A percentile compares a stretch with the other conserved stretches of the same genome.
Evolutionary conservation across 2,888 invertebrate genomes (phyloP).

Genomic region (Phyllotreta cruciferae): DNA sequence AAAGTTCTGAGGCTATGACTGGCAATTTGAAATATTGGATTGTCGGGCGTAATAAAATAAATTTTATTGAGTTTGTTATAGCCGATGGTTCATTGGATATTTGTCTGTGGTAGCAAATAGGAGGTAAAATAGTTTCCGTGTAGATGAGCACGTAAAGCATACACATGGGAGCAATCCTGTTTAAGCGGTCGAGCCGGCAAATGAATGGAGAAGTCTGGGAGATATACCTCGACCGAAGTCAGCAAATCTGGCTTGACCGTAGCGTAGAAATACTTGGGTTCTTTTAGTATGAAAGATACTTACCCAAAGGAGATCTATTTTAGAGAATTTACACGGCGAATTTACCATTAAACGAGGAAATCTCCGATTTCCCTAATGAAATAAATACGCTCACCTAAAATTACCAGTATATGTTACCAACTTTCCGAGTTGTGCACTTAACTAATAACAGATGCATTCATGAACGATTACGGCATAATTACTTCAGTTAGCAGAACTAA

Average conservation of each 20-base stretch:
- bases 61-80: slow-evolving; percentile 30
- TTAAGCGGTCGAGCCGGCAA: slow-evolving; percentile 35
- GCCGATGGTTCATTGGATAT: slow-evolving; percentile 28
- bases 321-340: too few relatives aligned
- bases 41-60: slow-evolving; percentile 19
- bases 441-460: slow-evolving; percentile 1
- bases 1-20: slow-evolving; percentile 14
- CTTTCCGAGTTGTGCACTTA: neutral
- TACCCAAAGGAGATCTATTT: neutral
- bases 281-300: slow-evolving; percentile 12
- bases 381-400: too few relatives aligned
- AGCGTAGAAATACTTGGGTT: slow-evolving; percentile 25
- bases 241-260: slow-evolving; percentile 33
- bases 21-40: slow-evolving; percentile 15
- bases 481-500: neutral
- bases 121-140: slow-evolving; percentile 37
- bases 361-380: too few relatives aligned
- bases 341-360: too few relatives aligned
- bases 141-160: slow-evolving; percentile 38
- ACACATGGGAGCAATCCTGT: slow-evolving; percentile 37
- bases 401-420: neutral
- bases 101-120: slow-evolving; percentile 31
- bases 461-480: slow-evolving; percentile 1
- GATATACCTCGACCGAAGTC: slow-evolving; percentile 31
- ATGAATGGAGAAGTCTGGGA: slow-evolving; percentile 32